Percentiles rank a stretch among this genome's conserved stretches.
Evolutionary conservation across 2,888 invertebrate genomes (phyloP).

Genomic region (Drosophila anomalata): DNA sequence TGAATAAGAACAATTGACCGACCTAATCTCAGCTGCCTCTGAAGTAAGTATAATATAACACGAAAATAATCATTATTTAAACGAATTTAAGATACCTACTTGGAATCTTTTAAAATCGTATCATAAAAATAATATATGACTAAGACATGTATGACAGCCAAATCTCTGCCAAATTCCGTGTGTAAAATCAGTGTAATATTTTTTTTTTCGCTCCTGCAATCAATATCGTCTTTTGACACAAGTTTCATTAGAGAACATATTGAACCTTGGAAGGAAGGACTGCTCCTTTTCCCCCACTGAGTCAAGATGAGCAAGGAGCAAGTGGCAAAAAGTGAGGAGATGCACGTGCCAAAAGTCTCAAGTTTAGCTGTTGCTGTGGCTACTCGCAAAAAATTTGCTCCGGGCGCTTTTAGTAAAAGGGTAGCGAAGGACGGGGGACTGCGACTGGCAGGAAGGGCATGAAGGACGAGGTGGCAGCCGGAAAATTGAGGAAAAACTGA

Average conservation of each 20-base stretch:
- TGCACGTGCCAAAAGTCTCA: slow-evolving; percentile 45
- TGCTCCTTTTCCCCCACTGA: slow-evolving; percentile 11
- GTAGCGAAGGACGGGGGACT: background rate
- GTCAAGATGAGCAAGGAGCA: slow-evolving; percentile 9
- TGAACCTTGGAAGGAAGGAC: slow-evolving; percentile 28
- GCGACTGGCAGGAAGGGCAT: background rate
- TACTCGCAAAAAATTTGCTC: slow-evolving; percentile 31
- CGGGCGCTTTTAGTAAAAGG: slow-evolving; percentile 7
- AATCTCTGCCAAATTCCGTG: background rate
- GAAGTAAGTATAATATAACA: background rate
- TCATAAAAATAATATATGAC: no score
- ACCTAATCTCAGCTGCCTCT: background rate
- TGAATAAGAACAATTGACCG: no score
- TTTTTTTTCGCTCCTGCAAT: slow-evolving; percentile 27
- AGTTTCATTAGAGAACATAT: slow-evolving; percentile 48
- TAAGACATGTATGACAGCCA: background rate
- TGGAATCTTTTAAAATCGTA: no score
- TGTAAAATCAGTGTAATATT: background rate
- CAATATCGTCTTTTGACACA: slow-evolving; percentile 50
- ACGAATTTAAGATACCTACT: background rate
- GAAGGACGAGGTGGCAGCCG: slow-evolving; percentile 6
- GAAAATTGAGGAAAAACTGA: slow-evolving; percentile 32
- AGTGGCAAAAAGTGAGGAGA: slow-evolving; percentile 11
- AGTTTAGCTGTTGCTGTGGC: slow-evolving; percentile 44
- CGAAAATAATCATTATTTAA: background rate